Evolutionary conservation across 2,888 invertebrate species (phyloP), one percentile per base, ranked within the genome.

Genomic region (Syritta pipiens): DNA sequence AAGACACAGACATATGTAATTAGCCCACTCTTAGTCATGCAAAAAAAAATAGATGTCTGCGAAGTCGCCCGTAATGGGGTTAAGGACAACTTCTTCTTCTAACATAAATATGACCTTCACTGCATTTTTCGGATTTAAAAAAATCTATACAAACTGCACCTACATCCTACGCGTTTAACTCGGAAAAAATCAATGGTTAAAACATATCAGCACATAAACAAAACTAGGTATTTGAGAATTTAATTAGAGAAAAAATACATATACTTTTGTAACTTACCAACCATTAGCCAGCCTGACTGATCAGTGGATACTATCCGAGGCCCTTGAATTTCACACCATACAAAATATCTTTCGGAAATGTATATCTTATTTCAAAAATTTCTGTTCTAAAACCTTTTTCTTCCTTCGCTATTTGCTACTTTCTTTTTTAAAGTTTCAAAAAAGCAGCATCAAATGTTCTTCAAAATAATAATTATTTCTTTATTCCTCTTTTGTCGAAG

Each of bases 291-390:
- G 71, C 59, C 59, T 77, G 77, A 71, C 65, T 77, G 71, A 71
- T 71, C 77, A 10, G 77, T 65, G 77, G 71, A 59, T 37, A 71
- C 60, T 83, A 83, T 84, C 84, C 84, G 84, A 84, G 84, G 84
- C 84, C 81, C 68, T 81, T 82, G 82, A 82, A 75, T 83, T 84
- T 84, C 83, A 84, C 84, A 83, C 83, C 84, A 84, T 84, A 57
- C 68, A 74, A 74, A 74, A 68, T 63, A 10, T 60, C 35, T 65
- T 69, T 69, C 49, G 28, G 60, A 69, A 65, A 35, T 69, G 20
- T 69, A 69, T 69, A 32, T 48, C 63, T 69, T 57, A 59, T 65
- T 53, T 68, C 32, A 63, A 30, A 81, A 74, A 68, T 81, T n/a
- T 37, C 12, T 63, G 48, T 37, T 17, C 17, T 37, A 17, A 17